phyloP scores from a whole-genome alignment of 2,797 vertebrate genomes.

The Enteromius unitaeniatus region DNA sequence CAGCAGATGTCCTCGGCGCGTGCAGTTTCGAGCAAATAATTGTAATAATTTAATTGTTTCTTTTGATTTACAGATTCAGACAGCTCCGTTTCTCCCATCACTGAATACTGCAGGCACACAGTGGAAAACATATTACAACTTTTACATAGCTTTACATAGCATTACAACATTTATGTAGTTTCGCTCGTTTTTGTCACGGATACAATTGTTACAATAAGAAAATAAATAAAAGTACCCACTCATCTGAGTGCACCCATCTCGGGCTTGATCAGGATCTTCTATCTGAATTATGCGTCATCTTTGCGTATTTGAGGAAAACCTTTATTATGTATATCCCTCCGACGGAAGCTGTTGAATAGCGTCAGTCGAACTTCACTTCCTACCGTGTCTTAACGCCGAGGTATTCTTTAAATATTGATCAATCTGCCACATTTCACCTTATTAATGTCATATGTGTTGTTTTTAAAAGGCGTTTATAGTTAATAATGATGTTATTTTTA shows the following conservation, averaged over 20 bases:
- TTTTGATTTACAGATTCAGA: neutral
- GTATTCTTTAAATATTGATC: constrained; percentile 43
- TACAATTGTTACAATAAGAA: neutral
- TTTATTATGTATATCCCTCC: constrained; percentile 23
- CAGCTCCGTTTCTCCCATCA: neutral
- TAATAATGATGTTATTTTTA: neutral
- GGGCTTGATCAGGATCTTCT: too few species aligned
- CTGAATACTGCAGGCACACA: neutral
- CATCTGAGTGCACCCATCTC: neutral
- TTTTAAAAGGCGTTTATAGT: neutral
- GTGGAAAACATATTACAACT: neutral
- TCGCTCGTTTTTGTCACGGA: neutral
- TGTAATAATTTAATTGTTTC: too few species aligned
- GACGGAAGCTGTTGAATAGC: constrained; percentile 32
- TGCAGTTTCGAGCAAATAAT: neutral
- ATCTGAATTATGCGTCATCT: neutral
- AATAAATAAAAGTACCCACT: neutral
- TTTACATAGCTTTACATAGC: too few species aligned
- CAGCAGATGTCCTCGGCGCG: neutral
- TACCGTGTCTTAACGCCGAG: constrained; percentile 45
- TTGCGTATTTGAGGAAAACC: neutral
- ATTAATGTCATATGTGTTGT: neutral
- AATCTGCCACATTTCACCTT: neutral
- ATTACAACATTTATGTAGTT: too few species aligned
- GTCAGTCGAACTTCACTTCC: constrained; percentile 33